These are phyloP conservation scores for Tupaia tana DNA, from an alignment of 2,113 vertebrate species.

Conservation along the genomic window DNA sequence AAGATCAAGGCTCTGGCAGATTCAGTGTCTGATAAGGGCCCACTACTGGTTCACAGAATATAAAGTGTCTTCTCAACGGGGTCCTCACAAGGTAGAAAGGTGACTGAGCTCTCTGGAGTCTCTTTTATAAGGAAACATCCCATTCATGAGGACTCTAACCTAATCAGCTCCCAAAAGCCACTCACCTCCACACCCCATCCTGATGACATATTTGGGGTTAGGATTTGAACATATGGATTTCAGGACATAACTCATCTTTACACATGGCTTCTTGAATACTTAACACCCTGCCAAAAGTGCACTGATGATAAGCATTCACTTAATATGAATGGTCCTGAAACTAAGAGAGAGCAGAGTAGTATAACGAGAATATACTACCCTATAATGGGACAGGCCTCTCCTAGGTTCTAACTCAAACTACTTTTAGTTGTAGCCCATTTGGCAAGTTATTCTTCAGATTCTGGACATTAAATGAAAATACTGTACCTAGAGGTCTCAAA, in stretches of 20 bases:
- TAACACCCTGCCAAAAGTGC: background rate
- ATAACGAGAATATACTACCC: background rate
- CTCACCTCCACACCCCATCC: no score
- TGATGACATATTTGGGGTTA: background rate
- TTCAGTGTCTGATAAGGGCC: background rate
- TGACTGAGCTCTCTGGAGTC: background rate
- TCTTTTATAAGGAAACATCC: background rate
- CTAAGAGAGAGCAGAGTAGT: background rate
- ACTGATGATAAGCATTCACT: background rate
- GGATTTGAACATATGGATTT: background rate
- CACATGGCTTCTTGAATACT: background rate
- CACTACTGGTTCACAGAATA: background rate
- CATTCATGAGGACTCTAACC: background rate
- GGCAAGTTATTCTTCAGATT: constrained; percentile 17
- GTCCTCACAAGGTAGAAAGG: background rate
- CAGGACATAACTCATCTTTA: constrained; percentile 46
- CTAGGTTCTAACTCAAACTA: background rate
- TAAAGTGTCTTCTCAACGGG: no score
- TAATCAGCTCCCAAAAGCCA: background rate
- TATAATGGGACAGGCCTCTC: background rate
- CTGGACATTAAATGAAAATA: constrained; percentile 12
- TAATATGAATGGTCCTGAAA: constrained; percentile 4
- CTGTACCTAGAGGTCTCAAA: background rate
- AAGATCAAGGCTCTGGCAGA: background rate
- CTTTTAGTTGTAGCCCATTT: background rate